Conservation (phyloP, 2,113 vertebrate species). For the Thunnus maccoyii region DNA sequence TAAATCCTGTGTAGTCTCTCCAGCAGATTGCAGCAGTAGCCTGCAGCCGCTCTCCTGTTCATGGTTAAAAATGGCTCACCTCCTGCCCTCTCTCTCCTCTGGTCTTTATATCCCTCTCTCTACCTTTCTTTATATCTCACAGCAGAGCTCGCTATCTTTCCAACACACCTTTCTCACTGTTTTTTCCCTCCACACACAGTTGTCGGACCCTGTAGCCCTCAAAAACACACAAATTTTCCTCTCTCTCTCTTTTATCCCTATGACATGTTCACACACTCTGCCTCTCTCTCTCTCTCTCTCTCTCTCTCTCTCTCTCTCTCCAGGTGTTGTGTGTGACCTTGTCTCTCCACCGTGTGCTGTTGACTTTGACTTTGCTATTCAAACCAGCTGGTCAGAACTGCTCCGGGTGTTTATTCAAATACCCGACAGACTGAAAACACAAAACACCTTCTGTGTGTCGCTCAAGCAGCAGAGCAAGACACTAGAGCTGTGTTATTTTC, state of each 20-base stretch:
- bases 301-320: too few relatives aligned
- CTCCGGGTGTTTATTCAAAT: slow-evolving; percentile 47
- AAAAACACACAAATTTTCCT: not conserved
- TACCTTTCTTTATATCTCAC: not conserved
- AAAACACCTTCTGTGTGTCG: not conserved
- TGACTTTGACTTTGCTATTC: slow-evolving; percentile 45
- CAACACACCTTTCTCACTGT: slow-evolving; percentile 11
- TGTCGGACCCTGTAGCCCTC: slow-evolving; percentile 15
- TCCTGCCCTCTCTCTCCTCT: not conserved
- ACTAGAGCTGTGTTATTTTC: too few relatives aligned
- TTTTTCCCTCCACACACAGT: not conserved
- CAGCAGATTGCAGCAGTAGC: not conserved
- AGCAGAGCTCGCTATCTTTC: slow-evolving; percentile 2
- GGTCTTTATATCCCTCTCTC: not conserved
- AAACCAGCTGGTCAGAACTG: slow-evolving; percentile 37
- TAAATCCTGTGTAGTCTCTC: not conserved
- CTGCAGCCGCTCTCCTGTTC: slow-evolving; percentile 21
- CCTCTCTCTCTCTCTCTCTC: too few relatives aligned
- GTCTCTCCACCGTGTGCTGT: slow-evolving; percentile 6
- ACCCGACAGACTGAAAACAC: not conserved
- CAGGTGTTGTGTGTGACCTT: slow-evolving; percentile 23
- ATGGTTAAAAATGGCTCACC: slow-evolving; percentile 47
- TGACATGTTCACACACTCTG: not conserved
- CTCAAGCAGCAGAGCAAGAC: not conserved
- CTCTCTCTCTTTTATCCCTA: not conserved